Conservation (phyloP, 2,113 vertebrate species). For the Saguinus midas region DNA sequence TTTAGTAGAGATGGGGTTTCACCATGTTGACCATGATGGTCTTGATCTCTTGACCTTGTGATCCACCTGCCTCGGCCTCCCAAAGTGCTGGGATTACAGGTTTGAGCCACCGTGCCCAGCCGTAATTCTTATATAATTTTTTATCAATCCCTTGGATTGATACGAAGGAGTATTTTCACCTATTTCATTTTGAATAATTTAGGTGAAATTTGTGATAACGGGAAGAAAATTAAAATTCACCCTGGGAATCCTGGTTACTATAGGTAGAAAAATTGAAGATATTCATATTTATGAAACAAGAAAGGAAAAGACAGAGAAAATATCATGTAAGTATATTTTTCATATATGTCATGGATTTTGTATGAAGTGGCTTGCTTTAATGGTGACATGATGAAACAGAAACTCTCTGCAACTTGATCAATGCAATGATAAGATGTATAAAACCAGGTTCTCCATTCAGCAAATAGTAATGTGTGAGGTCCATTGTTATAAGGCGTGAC, state of each 20-base stretch:
- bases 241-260: background rate
- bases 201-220: background rate
- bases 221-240: background rate
- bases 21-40: too few species aligned
- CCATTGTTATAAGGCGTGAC: background rate
- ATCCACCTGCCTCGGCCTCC: too few species aligned
- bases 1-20: too few species aligned
- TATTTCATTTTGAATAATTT: background rate
- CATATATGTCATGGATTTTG: background rate
- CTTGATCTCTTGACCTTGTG: too few species aligned
- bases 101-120: too few species aligned
- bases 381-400: background rate
- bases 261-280: background rate
- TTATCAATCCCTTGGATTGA: background rate
- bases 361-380: background rate
- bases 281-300: background rate
- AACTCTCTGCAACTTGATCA: background rate
- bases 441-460: background rate
- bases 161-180: background rate
- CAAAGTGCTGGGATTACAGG: too few species aligned
- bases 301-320: background rate
- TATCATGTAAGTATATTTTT: background rate
- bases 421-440: background rate
- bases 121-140: background rate
- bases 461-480: background rate